Percentiles rank a stretch among this genome's conserved stretches.
Conservation (phyloP, 2,113 vertebrate species). For the Aviceda subcristata region DNA sequence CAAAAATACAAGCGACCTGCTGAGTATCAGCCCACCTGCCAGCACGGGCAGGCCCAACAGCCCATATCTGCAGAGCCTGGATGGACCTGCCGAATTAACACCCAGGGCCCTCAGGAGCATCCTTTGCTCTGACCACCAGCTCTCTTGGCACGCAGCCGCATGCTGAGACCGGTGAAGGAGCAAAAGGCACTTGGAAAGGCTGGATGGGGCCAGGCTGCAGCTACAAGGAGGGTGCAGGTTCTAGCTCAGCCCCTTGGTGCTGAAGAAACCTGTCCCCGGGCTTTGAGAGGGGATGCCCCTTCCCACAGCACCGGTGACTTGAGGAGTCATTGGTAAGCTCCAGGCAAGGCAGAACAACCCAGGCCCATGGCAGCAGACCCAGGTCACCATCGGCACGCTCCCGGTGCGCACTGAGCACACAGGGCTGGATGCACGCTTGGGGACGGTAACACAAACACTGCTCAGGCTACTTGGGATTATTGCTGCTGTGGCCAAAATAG, state of each 20-base stretch:
- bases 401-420: accelerated
- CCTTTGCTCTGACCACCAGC: background rate
- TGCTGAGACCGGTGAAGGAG: accelerated
- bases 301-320: background rate
- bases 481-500: background rate
- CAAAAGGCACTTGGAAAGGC: background rate
- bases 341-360: background rate
- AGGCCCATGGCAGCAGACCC: background rate
- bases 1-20: background rate
- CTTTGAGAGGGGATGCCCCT: background rate
- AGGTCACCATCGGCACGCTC: background rate
- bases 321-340: background rate
- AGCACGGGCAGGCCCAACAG: background rate
- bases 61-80: background rate
- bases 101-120: background rate
- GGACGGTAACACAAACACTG: accelerated
- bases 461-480: background rate
- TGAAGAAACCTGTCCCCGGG: background rate
- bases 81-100: background rate
- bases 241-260: background rate
- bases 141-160: accelerated
- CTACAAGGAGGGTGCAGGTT: background rate
- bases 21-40: background rate
- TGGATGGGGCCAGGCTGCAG: background rate
- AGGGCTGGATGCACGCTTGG: background rate